Percentiles rank a stretch among this genome's conserved stretches.
These are phyloP conservation scores for Heptranchias perlo DNA, from an alignment of 2,113 vertebrate genomes.

Conservation along the genomic window DNA sequence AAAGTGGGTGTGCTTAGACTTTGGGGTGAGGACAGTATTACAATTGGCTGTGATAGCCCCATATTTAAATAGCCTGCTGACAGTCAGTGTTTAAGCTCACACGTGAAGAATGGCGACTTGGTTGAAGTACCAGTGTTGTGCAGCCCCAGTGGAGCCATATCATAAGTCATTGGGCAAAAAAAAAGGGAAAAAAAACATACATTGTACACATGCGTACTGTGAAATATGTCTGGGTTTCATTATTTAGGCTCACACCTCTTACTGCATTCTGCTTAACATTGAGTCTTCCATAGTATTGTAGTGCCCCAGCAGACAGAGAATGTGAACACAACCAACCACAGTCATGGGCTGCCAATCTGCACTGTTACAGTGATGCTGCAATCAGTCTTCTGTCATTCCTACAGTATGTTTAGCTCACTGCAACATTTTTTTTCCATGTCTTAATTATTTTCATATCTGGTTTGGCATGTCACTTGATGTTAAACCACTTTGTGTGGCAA, in stretches of 20 bases:
- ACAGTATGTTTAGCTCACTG: background rate
- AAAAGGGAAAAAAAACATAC: too few species aligned
- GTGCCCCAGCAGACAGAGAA: too few species aligned
- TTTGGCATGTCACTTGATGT: background rate
- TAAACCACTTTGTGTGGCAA: background rate
- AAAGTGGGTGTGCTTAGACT: background rate
- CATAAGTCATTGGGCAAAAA: too few species aligned
- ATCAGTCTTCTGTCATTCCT: background rate
- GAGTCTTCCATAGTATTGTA: background rate
- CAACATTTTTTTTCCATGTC: background rate
- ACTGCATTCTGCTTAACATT: background rate
- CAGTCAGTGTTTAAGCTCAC: too few species aligned
- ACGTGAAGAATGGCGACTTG: too few species aligned
- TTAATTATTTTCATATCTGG: conserved; percentile 4
- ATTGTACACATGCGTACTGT: too few species aligned
- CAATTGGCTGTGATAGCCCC: background rate
- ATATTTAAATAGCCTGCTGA: background rate
- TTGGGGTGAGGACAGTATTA: background rate
- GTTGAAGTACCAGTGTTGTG: too few species aligned
- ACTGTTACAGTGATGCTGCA: background rate
- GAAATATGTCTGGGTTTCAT: background rate
- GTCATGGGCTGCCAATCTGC: background rate
- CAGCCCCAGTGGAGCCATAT: too few species aligned
- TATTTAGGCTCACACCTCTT: background rate
- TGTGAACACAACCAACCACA: background rate